A percentile compares a stretch with the other conserved stretches of the same genome.
phyloP scores from a whole-genome alignment of 1,140 invertebrate genomes.

The Lucilia sericata region DNA sequence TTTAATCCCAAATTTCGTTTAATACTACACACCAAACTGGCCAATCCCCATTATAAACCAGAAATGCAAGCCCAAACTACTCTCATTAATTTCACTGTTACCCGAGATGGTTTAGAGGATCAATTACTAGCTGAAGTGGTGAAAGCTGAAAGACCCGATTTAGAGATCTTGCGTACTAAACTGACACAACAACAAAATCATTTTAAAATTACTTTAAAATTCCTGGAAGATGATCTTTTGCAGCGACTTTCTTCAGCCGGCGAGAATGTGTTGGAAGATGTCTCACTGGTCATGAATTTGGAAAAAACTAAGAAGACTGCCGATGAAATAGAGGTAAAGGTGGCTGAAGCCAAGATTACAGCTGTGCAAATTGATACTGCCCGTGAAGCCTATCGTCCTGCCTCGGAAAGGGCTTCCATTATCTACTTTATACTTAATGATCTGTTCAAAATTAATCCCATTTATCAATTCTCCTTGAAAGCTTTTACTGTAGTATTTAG shows the following conservation, averaged over 20 bases:
- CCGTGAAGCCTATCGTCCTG: slow-evolving; percentile 88
- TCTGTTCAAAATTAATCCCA: slow-evolving; percentile 92
- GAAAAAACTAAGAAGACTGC: slow-evolving; percentile 95
- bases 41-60: slow-evolving; percentile 95
- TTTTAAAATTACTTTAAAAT: slow-evolving; percentile 93
- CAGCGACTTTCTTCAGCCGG: slow-evolving; percentile 88
- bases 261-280: slow-evolving; percentile 91
- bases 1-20: slow-evolving; percentile 85
- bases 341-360: slow-evolving; percentile 85
- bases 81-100: slow-evolving; percentile 95
- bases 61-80: slow-evolving; percentile 97
- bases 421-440: slow-evolving; percentile 96
- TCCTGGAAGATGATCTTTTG: slow-evolving; percentile 89
- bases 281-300: slow-evolving; percentile 90
- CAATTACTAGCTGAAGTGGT: slow-evolving; percentile 94
- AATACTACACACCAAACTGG: slow-evolving; percentile 92
- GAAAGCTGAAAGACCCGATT: slow-evolving; percentile 91
- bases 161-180: slow-evolving; percentile 80
- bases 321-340: slow-evolving; percentile 89
- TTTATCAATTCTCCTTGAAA: slow-evolving; percentile 97
- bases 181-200: slow-evolving; percentile 94
- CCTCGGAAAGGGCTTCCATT: slow-evolving; percentile 87
- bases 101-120: slow-evolving; percentile 91
- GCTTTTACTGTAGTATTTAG: slow-evolving; percentile 94
- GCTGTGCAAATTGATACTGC: slow-evolving; percentile 90